Base-by-base conservation (phyloP, 2,113 vertebrate species). In the Nannobrachium achirus region DNA sequence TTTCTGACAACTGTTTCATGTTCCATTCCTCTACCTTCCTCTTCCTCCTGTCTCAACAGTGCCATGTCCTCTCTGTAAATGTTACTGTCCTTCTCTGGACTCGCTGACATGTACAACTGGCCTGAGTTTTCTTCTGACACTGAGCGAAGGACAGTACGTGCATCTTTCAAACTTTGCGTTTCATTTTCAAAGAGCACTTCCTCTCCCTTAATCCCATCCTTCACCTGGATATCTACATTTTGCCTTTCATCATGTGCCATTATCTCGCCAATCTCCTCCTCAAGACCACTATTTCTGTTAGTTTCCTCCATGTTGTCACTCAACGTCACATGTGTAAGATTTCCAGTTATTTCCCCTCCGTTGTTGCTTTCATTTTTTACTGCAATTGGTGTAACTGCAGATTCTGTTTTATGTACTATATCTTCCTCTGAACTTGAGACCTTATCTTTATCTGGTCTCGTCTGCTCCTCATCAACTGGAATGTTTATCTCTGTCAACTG, bases 391-490 rank as follows among this genome's bases (percentile, higher is more conserved):
- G n/a, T n/a, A n/a, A n/a, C n/a, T n/a, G n/a, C n/a, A n/a, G n/a
- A n/a, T n/a, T n/a, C n/a, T n/a, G n/a, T n/a, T n/a, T n/a, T n/a
- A n/a, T n/a, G n/a, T n/a, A 14, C 15, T 4, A n/a, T n/a, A n/a
- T n/a, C n/a, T n/a, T n/a, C n/a, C n/a, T 6, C 14, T 66, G 70
- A 52, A 20, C 7, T 10, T 8, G 10, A 53, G 6, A 38, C n/a
- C n/a, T n/a, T n/a, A n/a, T 72, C 71, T 16, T 51, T 59, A 19
- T 55, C 70, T 11, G n/a, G 46, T 10, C 45, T 67, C 39, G 25
- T 46, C 25, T 39, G 10, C 6, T 6, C 63, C 18, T 67, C 63
- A 44, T 55, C 9, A 18, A 8, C 8, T 15, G 53, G 65, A 49
- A 25, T n/a, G 1, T 62, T n/a, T 58, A 53, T 2, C 19, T 16